These are phyloP conservation scores for Andricus curvator DNA, from an alignment of 2,888 invertebrate species.

Conservation along the genomic window DNA sequence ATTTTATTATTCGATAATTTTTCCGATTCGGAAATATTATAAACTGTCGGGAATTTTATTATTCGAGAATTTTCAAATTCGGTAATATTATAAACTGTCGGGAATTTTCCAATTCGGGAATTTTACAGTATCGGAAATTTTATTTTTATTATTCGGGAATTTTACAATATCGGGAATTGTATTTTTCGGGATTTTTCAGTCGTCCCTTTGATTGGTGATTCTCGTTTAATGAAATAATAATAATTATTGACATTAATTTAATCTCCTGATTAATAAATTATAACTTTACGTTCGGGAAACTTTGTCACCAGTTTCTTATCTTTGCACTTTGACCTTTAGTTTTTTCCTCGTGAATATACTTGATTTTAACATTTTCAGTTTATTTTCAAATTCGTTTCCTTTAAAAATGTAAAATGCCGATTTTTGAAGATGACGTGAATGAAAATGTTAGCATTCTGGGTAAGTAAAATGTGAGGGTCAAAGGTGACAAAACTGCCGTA, in stretches of 20 bases:
- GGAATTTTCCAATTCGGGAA: too few relatives aligned
- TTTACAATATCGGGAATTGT: too few relatives aligned
- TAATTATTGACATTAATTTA: background rate
- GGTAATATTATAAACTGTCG: too few relatives aligned
- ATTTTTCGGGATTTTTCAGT: too few relatives aligned
- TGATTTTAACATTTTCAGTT: background rate
- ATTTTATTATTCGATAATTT: too few relatives aligned
- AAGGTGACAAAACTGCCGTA: slow-evolving; percentile 30
- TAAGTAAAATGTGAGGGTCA: slow-evolving; percentile 28
- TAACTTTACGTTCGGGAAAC: background rate
- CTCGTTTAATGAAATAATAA: background rate
- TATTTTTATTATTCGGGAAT: too few relatives aligned
- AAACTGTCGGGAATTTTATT: too few relatives aligned
- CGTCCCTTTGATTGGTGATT: too few relatives aligned
- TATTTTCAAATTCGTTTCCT: background rate
- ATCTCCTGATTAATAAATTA: background rate
- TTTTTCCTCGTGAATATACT: background rate
- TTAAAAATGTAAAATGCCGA: background rate
- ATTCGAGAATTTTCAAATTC: too few relatives aligned
- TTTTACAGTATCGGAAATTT: too few relatives aligned
- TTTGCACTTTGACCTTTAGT: background rate
- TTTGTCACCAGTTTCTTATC: background rate
- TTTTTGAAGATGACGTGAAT: background rate
- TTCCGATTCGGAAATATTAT: too few relatives aligned
- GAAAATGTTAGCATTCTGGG: slow-evolving; percentile 24